Evolutionary conservation across 2,888 invertebrate species (phyloP), one percentile per base, ranked within the genome.

Genomic region (Dynastes tityus): DNA sequence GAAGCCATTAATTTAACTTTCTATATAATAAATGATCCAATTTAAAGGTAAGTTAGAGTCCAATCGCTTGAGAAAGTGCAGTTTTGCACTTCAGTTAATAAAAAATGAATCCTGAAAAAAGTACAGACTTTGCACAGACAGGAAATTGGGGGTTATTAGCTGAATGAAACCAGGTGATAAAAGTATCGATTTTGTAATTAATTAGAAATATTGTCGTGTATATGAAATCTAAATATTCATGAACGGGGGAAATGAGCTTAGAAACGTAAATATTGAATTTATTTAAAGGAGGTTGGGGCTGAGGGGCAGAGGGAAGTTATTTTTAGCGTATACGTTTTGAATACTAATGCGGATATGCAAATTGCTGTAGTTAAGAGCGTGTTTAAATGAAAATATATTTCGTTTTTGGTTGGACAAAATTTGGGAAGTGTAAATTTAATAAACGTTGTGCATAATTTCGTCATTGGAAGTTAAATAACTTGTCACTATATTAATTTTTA

Each of bases 181-280:
- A 11, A 55, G 13, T 29, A 63, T 63, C 63, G 63, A 63, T 63
- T 63, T 63, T 63, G 27, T 63, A 63, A 63, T 32, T 63, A 63
- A 63, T 63, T 63, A 63, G 8, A 61, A 29, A 22, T 27, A 61
- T 63, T 11, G 13, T 32, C 27, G 32, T 8, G 27, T 63, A 63
- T 11, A 32, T 32, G 32, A 63, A 13, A 32, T 32, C 63, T 63
- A 63, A 63, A 63, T 63, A 63, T 63, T 63, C 63, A 63, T 63
- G 63, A 11, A 13, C 13, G 13, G 29, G 3, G 2, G 22, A 22
- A 4, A 6, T 11, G 45, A 11, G 11, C 8, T 16, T 22, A 22
- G 4, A 1, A 11, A 63, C 27, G 29, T 32, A 63, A 63, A 63
- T 63, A 63, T 63, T 63, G 32, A n/a, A 63, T 63, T 58, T 63